Evolutionary conservation across 2,888 invertebrate species (phyloP), one percentile per base, ranked within the genome.

Genomic region (Helicoverpa assulta): DNA sequence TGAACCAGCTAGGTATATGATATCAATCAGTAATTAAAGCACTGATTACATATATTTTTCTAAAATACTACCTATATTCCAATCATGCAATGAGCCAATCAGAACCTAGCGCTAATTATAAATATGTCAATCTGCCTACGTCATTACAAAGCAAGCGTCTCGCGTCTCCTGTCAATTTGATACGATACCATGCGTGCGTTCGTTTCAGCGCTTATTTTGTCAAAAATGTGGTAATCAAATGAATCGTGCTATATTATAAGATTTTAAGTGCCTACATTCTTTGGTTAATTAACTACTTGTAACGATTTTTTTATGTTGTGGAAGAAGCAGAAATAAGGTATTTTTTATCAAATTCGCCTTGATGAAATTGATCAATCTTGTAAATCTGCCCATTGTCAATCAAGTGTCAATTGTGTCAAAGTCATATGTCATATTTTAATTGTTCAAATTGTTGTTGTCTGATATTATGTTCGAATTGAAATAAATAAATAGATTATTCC

Each of bases 71-170:
- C 6, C 12, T 33, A 16, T n/a, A 47, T 47, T 47, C 6, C 47
- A 47, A 47, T n/a, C 47, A 47, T n/a, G 47, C 14, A 10, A 40
- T n/a, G 43, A 55, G 47, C 63, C 70, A 77, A 70, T 79, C 67
- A 66, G 72, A 68, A 53, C 55, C 26, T 65, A 62, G 67, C 66
- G 59, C 47, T 60, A 75, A 29, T 14, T 65, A 66, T 37, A 74
- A 60, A 60, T 47, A n/a, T n/a, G 16, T 47, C 40, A 47, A 4
- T 16, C 47, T 47, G 7, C 5, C 47, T 47, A 47, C 47, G 47
- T 47, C 47, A 47, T 47, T n/a, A 12, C 47, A 47, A 26, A 47
- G 40, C 40, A 4, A 14, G 12, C 40, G 40, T 12, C 40, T 40
- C 12, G 47, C 47, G 16, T 47, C 47, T 40, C 40, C 10, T 26